Evolutionary conservation across 1,140 invertebrate species (phyloP).

Genomic region (Cheumatopsyche charites): DNA sequence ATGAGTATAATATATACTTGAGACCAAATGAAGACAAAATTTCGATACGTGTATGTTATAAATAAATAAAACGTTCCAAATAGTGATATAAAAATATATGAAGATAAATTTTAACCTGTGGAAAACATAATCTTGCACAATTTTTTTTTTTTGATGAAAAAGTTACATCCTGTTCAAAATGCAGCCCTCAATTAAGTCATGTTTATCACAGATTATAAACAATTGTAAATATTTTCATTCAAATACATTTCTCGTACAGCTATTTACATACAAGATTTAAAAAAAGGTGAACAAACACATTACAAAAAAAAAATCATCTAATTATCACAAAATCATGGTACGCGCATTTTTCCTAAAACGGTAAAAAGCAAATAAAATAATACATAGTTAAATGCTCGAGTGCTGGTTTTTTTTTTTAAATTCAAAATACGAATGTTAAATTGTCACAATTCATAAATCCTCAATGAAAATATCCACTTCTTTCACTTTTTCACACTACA

Average conservation of each 20-base stretch:
- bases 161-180: too few species aligned
- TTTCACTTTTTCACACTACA: constrained; percentile 10
- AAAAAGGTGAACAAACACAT: constrained; percentile 1
- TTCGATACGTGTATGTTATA: too few species aligned
- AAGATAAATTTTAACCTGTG: too few species aligned
- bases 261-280: constrained; percentile 6
- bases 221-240: background rate
- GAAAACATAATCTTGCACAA: too few species aligned
- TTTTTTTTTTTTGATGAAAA: too few species aligned
- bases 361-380: background rate
- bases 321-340: background rate
- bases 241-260: background rate
- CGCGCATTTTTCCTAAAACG: background rate
- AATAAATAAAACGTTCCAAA: too few species aligned
- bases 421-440: background rate
- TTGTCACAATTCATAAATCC: background rate
- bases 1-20: too few species aligned
- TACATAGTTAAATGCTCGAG: background rate
- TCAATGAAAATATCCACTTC: background rate
- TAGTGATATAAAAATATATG: too few species aligned
- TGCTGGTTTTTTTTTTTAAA: too few species aligned
- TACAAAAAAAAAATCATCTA: background rate
- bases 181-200: too few species aligned
- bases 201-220: constrained; percentile 10
- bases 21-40: too few species aligned